Conservation (phyloP, 2,888 invertebrate genomes). For the Agrotis clavis region DNA sequence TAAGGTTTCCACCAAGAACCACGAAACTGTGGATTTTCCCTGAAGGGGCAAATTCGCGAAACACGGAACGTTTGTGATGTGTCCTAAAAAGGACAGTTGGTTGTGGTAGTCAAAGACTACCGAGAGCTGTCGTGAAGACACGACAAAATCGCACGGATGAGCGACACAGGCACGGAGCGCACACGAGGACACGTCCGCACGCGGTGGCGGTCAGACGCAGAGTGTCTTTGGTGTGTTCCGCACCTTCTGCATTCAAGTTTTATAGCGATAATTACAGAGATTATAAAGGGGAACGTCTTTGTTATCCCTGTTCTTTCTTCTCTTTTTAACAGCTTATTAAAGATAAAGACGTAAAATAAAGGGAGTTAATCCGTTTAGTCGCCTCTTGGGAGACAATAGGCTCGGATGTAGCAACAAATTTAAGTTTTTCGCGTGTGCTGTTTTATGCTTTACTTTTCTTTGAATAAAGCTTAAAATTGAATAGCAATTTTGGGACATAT, state of each 20-base stretch:
- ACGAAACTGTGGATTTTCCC: too few species aligned
- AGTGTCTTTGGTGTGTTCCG: slow-evolving; percentile 70
- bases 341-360: slow-evolving; percentile 63
- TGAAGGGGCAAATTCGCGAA: too few species aligned
- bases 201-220: too few species aligned
- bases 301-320: slow-evolving; percentile 58
- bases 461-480: slow-evolving; percentile 19
- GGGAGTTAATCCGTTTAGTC: slow-evolving; percentile 64
- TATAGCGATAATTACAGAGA: slow-evolving; percentile 65
- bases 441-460: slow-evolving; percentile 29
- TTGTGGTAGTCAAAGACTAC: too few species aligned
- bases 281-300: slow-evolving; percentile 60
- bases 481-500: slow-evolving; percentile 33
- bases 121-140: too few species aligned
- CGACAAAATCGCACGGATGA: too few species aligned
- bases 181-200: too few species aligned
- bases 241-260: slow-evolving; percentile 67
- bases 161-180: too few species aligned
- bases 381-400: slow-evolving; percentile 54
- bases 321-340: slow-evolving; percentile 63
- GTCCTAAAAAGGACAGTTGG: too few species aligned
- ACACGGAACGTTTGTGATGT: too few species aligned
- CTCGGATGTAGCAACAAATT: slow-evolving; percentile 42
- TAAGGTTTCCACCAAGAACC: too few species aligned
- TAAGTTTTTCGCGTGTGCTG: slow-evolving; percentile 24